phyloP scores from a whole-genome alignment of 2,888 invertebrate genomes.

The Vandiemenella viatica region DNA sequence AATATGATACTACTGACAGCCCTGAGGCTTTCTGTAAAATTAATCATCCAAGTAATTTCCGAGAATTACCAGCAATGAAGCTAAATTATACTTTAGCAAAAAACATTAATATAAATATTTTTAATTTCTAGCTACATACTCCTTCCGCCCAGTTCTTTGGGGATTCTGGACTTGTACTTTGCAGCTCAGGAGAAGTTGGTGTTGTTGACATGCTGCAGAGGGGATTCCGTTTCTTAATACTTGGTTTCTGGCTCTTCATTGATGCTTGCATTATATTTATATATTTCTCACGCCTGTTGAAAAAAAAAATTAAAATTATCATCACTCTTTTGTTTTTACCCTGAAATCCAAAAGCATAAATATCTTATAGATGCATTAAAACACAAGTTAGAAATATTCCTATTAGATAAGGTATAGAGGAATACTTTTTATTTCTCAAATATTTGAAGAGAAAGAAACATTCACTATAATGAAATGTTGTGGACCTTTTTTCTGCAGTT shows the following conservation, averaged over 20 bases:
- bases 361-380: no score
- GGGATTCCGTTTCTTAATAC: constrained; percentile 26
- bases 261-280: constrained; percentile 37
- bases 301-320: no score
- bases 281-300: constrained; percentile 41
- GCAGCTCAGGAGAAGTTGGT: constrained; percentile 31
- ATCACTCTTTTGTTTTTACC: no score
- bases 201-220: constrained; percentile 25
- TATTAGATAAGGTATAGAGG: no score
- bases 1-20: neutral
- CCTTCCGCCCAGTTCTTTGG: constrained; percentile 16
- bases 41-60: neutral
- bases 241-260: constrained; percentile 36
- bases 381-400: no score
- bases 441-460: no score
- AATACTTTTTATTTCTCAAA: no score
- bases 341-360: no score
- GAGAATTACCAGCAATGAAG: neutral
- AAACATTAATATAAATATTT: no score
- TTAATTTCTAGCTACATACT: constrained; percentile 10
- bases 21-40: neutral
- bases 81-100: no score
- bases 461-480: no score
- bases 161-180: constrained; percentile 31
- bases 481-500: no score